Percentiles rank a stretch among this genome's conserved stretches.
Conservation (phyloP, 2,797 vertebrate species). For the Xerus rutilus region DNA sequence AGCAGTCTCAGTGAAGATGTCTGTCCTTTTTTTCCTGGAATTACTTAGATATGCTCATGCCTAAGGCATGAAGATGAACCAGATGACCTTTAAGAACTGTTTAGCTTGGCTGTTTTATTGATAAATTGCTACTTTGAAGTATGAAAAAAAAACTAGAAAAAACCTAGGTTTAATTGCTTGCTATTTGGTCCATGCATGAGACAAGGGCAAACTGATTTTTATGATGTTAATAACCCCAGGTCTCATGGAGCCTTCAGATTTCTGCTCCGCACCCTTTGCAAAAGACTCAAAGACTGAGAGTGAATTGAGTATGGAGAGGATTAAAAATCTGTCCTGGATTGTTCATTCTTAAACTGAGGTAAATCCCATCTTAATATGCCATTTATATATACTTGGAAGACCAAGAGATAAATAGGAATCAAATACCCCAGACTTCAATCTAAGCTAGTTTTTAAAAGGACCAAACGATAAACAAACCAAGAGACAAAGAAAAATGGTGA, state of each 20-base stretch:
- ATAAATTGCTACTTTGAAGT: conserved; percentile 69
- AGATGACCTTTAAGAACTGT: conserved; percentile 49
- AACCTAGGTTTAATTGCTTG: conserved; percentile 58
- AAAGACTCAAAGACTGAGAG: not conserved
- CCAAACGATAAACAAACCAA: conserved; percentile 51
- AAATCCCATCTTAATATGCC: conserved; percentile 35
- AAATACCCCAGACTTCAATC: not conserved
- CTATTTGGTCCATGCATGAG: conserved; percentile 33
- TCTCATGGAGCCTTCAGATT: not conserved
- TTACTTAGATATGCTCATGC: conserved; percentile 45
- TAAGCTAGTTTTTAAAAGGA: conserved; percentile 29
- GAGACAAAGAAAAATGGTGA: conserved; percentile 24
- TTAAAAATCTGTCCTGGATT: not conserved
- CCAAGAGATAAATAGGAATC: conserved; percentile 16
- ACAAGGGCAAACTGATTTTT: conserved; percentile 51
- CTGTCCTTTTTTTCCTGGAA: not conserved
- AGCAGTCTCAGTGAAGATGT: not conserved
- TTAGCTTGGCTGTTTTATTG: conserved; percentile 39
- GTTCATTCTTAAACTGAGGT: conserved; percentile 11
- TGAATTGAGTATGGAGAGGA: not conserved
- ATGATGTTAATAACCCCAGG: conserved; percentile 17
- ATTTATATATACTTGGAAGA: conserved; percentile 29
- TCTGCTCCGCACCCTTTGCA: not conserved
- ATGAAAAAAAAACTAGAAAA: conserved; percentile 18
- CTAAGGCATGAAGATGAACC: conserved; percentile 19